phyloP scores from a whole-genome alignment of 2,888 invertebrate species.

The Synergus gifuensis region DNA sequence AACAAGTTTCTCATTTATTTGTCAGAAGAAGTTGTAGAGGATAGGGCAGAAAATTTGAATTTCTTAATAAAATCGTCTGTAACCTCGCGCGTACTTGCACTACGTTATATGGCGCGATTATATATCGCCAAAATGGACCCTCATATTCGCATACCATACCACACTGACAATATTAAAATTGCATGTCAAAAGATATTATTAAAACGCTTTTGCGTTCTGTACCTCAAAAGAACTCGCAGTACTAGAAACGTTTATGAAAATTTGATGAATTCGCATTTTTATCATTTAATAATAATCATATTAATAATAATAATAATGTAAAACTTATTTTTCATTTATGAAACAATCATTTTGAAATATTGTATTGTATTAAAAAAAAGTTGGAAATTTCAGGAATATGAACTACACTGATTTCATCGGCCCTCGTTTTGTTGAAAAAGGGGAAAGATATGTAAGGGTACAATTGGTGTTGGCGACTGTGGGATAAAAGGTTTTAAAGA shows the following conservation, averaged over 20 bases:
- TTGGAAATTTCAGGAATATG: not conserved
- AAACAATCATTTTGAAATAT: conserved; percentile 9
- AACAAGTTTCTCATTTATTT: too few relatives aligned
- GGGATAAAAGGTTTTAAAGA: conserved; percentile 16
- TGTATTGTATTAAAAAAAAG: not conserved
- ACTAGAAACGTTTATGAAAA: too few relatives aligned
- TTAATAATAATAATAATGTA: too few relatives aligned
- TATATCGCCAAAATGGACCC: conserved; percentile 48
- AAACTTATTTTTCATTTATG: too few relatives aligned
- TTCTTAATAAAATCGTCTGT: conserved; percentile 58
- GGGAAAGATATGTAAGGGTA: not conserved
- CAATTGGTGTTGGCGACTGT: conserved; percentile 11
- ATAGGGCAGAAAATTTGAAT: conserved; percentile 43
- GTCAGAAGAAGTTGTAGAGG: too few relatives aligned
- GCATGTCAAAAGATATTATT: conserved; percentile 57
- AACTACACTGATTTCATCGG: not conserved
- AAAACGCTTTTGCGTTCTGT: not conserved
- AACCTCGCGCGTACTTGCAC: conserved; percentile 54
- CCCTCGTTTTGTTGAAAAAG: not conserved
- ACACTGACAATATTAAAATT: conserved; percentile 62
- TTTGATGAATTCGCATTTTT: too few relatives aligned
- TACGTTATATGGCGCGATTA: conserved; percentile 63
- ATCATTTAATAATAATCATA: too few relatives aligned
- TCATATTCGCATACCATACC: conserved; percentile 64
- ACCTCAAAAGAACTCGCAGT: too few relatives aligned